Percentiles rank a stretch among this genome's conserved stretches.
Conservation (phyloP, 2,113 vertebrate species). For the Petromus typicus region DNA sequence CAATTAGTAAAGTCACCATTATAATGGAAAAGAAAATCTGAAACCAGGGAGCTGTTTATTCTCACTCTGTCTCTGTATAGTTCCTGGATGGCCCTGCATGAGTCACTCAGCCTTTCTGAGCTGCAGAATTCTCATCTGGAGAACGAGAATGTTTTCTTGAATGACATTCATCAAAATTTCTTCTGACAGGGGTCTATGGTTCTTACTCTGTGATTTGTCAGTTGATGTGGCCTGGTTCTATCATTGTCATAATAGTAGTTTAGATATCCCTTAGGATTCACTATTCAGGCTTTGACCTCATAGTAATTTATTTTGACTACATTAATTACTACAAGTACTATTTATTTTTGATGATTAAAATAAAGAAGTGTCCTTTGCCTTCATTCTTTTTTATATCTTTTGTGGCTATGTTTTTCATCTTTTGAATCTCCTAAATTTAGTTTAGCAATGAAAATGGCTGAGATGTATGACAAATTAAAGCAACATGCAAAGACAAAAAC, state of each 20-base stretch:
- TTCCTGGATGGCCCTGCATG: not conserved
- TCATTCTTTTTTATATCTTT: constrained; percentile 9
- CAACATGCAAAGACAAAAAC: not conserved
- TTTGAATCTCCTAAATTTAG: constrained; percentile 19
- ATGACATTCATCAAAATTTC: not conserved
- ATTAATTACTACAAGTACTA: not conserved
- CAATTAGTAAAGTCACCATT: not conserved
- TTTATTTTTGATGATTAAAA: constrained; percentile 39
- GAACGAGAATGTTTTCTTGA: not conserved
- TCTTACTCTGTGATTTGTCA: not conserved
- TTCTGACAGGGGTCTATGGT: not conserved
- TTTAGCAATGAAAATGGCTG: constrained; percentile 8
- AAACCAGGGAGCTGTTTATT: not conserved
- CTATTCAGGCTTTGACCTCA: constrained; percentile 31
- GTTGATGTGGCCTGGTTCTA: not conserved
- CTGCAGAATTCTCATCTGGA: not conserved
- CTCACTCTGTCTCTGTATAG: not conserved
- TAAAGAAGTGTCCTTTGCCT: not conserved
- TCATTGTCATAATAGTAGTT: constrained; percentile 30
- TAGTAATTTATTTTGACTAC: constrained; percentile 38
- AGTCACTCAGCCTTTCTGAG: constrained; percentile 1
- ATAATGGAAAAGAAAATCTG: not conserved
- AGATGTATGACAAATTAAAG: not conserved
- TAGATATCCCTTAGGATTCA: constrained; percentile 18
- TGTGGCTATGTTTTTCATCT: not conserved